phyloP scores from a whole-genome alignment of 2,797 vertebrate genomes.

The Coluber constrictor region DNA sequence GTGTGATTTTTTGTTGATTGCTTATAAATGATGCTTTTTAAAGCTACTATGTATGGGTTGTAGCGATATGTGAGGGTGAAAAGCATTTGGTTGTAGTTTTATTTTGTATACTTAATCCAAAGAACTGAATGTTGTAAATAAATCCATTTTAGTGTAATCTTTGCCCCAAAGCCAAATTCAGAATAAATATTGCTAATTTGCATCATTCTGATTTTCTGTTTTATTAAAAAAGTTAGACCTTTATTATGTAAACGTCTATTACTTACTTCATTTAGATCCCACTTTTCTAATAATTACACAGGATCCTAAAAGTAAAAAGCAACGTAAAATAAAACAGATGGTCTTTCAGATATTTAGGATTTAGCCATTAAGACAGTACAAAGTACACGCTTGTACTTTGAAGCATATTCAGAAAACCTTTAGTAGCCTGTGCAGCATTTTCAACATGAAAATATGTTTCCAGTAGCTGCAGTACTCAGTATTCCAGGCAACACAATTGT shows the following conservation, averaged over 20 bases:
- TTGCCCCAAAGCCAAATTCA: not conserved
- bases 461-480: not conserved
- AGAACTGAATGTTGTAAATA: conserved; percentile 57
- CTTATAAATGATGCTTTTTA: conserved; percentile 33
- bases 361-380: not conserved
- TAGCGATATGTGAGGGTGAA: conserved; percentile 29
- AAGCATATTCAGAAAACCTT: not conserved
- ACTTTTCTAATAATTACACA: not conserved
- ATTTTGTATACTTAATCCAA: conserved; percentile 60
- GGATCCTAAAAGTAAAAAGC: not conserved
- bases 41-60: conserved; percentile 33
- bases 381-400: not conserved
- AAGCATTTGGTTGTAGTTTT: conserved; percentile 51
- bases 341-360: not conserved
- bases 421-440: not conserved
- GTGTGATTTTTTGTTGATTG: conserved; percentile 45
- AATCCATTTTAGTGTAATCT: conserved; percentile 13
- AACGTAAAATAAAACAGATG: not conserved
- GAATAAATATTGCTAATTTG: conserved; percentile 29
- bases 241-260: not conserved
- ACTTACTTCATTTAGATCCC: not conserved
- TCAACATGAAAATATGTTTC: not conserved
- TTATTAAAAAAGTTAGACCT: not conserved
- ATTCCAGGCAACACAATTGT: not conserved
- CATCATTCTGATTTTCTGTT: conserved; percentile 13